Conservation (phyloP, 1,140 invertebrate genomes). For the Augochlora pura region DNA sequence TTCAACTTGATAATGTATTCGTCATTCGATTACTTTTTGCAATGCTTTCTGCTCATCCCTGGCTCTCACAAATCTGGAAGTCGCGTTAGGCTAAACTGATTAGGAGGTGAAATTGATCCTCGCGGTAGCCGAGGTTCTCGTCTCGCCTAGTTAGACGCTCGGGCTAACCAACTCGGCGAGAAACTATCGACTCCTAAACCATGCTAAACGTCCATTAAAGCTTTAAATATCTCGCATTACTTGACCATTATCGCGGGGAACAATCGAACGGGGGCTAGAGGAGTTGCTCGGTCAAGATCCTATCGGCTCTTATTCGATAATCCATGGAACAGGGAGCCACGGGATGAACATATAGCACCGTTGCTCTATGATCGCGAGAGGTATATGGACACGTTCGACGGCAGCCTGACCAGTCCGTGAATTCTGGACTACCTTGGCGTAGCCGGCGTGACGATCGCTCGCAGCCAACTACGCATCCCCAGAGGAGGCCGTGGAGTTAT, state of each 20-base stretch:
- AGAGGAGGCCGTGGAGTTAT: constrained; percentile 64
- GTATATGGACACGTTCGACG: constrained; percentile 26
- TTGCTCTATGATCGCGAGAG: background rate
- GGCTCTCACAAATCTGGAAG: too few species aligned
- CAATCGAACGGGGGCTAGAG: background rate
- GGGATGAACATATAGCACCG: background rate
- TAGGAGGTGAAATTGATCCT: too few species aligned
- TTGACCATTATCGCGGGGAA: background rate
- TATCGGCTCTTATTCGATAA: background rate
- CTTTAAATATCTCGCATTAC: background rate
- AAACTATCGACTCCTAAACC: too few species aligned
- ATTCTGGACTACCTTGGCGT: constrained; percentile 55
- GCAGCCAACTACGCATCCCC: constrained; percentile 57
- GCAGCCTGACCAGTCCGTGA: constrained; percentile 27
- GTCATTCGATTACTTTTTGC: too few species aligned
- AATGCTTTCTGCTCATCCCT: too few species aligned
- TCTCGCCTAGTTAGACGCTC: too few species aligned
- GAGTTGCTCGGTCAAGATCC: background rate
- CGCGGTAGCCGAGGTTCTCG: too few species aligned
- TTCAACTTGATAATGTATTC: too few species aligned
- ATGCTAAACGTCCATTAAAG: too few species aligned
- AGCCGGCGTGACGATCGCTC: constrained; percentile 34
- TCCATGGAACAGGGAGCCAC: background rate
- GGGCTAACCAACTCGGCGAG: too few species aligned
- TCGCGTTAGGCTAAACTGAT: too few species aligned